Evolutionary conservation across 2,888 invertebrate species (phyloP), one percentile per base, ranked within the genome.

Genomic region (Polydesmus complanatus): DNA sequence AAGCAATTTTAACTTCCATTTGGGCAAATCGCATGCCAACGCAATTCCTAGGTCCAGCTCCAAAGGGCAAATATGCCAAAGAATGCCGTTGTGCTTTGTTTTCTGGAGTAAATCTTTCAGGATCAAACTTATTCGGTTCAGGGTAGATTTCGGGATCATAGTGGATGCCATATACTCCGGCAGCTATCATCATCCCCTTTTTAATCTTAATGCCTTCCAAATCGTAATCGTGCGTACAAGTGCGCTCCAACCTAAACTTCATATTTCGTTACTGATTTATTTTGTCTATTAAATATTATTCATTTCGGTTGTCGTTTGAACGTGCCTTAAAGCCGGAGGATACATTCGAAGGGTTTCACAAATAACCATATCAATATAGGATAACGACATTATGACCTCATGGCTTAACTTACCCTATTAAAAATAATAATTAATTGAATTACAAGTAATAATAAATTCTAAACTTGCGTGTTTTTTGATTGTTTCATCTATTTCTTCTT

Each of bases 21-120:
- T 65, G 55, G 1, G 69, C 70, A 63, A 70, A 70, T 52, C 69
- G 55, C 59, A 67, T 65, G 22, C 69, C 70, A 27, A 70, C 64
- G 58, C 69, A 70, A 54, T 62, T 66, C 48, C 69, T 61, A 1
- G 65, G 66, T 26, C 66, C 66, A 51, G 61, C 59, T 18, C 66
- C 68, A 60, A 70, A 70, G 1, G 70, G 69, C 26, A 70, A 64
- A 64, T 67, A 70, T 56, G 66, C 64, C 60, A 66, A 65, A 18
- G 67, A 66, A 59, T 66, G 64, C 19, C 65, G 65, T 3, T 37
- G 21, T n/a, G 65, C 65, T 23, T 63, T 65, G 18, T 65, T 63
- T 54, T 65, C 65, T 3, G 64, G 63, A 22, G 61, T 63, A 62
- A 69, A 70, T 53, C 69, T 60, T 56, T 62, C 62, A 5, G 62